These are phyloP conservation scores for Rhipidura dahli DNA, from an alignment of 2,113 vertebrate genomes.

Conservation along the genomic window DNA sequence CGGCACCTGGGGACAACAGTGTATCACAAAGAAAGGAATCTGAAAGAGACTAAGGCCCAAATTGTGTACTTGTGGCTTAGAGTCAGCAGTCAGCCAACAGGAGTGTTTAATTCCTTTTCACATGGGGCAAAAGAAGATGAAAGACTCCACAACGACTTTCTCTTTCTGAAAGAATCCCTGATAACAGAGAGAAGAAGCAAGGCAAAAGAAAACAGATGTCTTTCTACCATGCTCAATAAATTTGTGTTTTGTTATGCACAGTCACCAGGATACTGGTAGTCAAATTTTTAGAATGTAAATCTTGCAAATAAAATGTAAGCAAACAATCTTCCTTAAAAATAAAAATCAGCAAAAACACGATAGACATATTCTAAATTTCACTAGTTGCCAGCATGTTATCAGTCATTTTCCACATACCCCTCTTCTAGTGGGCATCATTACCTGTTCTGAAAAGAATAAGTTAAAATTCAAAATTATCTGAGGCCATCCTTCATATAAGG, in stretches of 20 bases:
- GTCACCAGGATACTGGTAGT: neutral
- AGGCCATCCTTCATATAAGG: neutral
- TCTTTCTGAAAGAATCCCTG: neutral
- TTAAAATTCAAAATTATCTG: neutral
- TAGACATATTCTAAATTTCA: neutral
- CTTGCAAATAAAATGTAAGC: neutral
- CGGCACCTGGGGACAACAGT: conserved; percentile 11
- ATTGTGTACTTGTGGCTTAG: neutral
- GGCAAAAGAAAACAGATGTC: neutral
- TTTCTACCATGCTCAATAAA: neutral
- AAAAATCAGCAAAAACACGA: neutral
- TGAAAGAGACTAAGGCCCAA: neutral
- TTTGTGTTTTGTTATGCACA: neutral
- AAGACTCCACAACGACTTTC: neutral
- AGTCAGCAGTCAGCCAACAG: neutral
- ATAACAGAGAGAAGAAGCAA: neutral
- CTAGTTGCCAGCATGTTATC: neutral
- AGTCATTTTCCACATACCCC: neutral
- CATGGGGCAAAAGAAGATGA: neutral
- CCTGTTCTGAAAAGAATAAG: neutral
- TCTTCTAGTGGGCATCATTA: neutral
- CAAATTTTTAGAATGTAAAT: neutral
- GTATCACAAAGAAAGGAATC: neutral
- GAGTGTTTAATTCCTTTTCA: conserved; percentile 19
- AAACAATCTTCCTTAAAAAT: neutral